phyloP scores from a whole-genome alignment of 2,888 invertebrate genomes.

The Prosopocoilus inquinatus region DNA sequence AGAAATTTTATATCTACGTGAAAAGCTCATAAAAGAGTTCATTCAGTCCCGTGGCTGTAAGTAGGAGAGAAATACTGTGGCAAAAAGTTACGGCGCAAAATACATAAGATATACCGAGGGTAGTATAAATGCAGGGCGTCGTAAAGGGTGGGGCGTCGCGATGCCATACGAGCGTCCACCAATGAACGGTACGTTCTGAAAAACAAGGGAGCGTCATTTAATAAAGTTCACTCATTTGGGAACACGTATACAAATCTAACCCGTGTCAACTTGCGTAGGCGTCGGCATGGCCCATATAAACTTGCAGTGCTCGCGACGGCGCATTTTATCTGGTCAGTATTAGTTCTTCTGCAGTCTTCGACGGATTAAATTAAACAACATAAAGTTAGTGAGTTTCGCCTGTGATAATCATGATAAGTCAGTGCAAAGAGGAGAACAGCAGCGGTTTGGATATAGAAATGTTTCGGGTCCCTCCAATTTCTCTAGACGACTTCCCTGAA shows the following conservation, averaged over 20 bases:
- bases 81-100: conserved; percentile 20
- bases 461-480: conserved; percentile 71
- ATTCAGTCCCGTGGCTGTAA: conserved; percentile 34
- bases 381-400: conserved; percentile 17
- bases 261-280: conserved; percentile 25
- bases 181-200: conserved; percentile 25
- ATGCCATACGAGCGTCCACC: conserved; percentile 48
- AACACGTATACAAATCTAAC: conserved; percentile 28
- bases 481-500: conserved; percentile 71
- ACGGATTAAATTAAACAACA: conserved; percentile 21
- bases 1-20: neutral
- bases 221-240: conserved; percentile 29
- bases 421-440: conserved; percentile 39
- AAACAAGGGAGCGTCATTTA: conserved; percentile 28
- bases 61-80: conserved; percentile 27
- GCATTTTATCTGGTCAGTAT: conserved; percentile 26
- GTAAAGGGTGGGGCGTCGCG: conserved; percentile 54
- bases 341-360: conserved; percentile 17
- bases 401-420: conserved; percentile 44
- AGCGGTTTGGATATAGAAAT: conserved; percentile 49
- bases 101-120: conserved; percentile 15
- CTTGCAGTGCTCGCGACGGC: conserved; percentile 48
- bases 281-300: conserved; percentile 17
- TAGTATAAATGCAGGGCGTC: conserved; percentile 35
- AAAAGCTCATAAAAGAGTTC: conserved; percentile 35